Evolutionary conservation across 2,797 vertebrate species (phyloP).

Genomic region (Molossus alvarezi): DNA sequence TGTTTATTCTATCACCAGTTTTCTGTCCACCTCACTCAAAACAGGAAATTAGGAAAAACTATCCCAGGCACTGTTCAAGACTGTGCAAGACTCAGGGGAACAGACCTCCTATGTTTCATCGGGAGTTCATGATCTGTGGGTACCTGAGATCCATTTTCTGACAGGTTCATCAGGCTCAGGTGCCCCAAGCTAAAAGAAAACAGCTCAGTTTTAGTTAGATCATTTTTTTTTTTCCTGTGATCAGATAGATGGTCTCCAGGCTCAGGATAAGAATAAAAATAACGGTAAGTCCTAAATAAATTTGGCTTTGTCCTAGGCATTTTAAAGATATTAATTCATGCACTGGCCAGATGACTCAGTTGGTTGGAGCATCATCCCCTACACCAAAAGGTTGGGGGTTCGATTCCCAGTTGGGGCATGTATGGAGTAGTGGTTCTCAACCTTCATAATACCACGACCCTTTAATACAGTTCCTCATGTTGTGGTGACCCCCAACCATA

Average conservation of each 20-base stretch:
- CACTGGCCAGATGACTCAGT: not conserved
- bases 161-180: not conserved
- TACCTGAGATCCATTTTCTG: not conserved
- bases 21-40: not conserved
- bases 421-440: not conserved
- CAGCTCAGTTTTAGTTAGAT: slow-evolving; percentile 37
- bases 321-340: slow-evolving; percentile 19
- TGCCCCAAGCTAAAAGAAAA: not conserved
- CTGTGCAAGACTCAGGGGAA: not conserved
- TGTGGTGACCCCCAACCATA: no score
- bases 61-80: not conserved
- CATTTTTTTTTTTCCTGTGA: not conserved
- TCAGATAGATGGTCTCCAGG: not conserved
- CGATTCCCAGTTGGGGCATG: not conserved
- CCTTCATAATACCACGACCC: no score
- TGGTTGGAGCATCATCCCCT: not conserved
- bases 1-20: not conserved
- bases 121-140: not conserved
- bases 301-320: not conserved
- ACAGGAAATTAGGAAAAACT: not conserved
- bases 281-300: slow-evolving; percentile 39
- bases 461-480: no score
- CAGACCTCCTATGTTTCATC: not conserved
- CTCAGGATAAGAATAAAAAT: slow-evolving; percentile 15
- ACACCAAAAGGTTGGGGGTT: not conserved